A percentile compares a stretch with the other conserved stretches of the same genome.
Conservation (phyloP, 2,888 invertebrate genomes). For the Netelia melanura region DNA sequence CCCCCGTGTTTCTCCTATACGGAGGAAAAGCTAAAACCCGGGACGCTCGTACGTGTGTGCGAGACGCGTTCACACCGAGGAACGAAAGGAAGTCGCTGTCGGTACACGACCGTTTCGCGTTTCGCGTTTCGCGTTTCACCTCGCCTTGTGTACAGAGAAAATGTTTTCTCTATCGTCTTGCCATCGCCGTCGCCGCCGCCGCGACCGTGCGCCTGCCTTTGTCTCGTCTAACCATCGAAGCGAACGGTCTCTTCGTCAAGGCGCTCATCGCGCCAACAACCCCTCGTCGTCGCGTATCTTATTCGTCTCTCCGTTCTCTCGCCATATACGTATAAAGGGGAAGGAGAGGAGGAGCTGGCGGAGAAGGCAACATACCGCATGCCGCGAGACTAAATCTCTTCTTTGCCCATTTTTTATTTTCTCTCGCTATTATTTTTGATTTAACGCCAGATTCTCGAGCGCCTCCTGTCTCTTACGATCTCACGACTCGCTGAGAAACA, state of each 20-base stretch:
- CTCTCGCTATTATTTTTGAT: slow-evolving; percentile 61
- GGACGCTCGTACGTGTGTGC: neutral
- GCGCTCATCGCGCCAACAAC: slow-evolving; percentile 18
- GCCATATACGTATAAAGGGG: slow-evolving; percentile 1
- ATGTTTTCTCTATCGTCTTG: slow-evolving; percentile 49
- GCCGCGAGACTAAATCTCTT: slow-evolving; percentile 1
- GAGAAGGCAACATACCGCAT: slow-evolving; percentile 10
- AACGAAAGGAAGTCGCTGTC: slow-evolving; percentile 74
- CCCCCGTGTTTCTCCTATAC: slow-evolving; percentile 54
- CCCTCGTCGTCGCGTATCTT: slow-evolving; percentile 10
- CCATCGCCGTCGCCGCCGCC: neutral
- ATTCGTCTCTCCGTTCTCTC: slow-evolving; percentile 31
- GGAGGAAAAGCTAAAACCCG: slow-evolving; percentile 73
- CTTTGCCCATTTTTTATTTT: slow-evolving; percentile 7
- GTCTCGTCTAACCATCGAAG: slow-evolving; percentile 44
- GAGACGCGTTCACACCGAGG: slow-evolving; percentile 32
- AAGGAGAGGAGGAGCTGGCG: neutral
- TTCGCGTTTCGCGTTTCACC: too few species aligned
- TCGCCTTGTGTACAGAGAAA: neutral
- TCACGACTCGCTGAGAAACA: slow-evolving; percentile 61
- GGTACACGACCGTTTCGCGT: neutral
- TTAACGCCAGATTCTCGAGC: slow-evolving; percentile 60
- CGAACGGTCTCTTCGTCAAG: slow-evolving; percentile 12
- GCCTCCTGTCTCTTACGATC: slow-evolving; percentile 55
- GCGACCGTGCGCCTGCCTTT: slow-evolving; percentile 1